Percentiles rank a stretch among this genome's conserved stretches.
Evolutionary conservation across 2,113 vertebrate species (phyloP).

Genomic region (Montifringilla adamsi): DNA sequence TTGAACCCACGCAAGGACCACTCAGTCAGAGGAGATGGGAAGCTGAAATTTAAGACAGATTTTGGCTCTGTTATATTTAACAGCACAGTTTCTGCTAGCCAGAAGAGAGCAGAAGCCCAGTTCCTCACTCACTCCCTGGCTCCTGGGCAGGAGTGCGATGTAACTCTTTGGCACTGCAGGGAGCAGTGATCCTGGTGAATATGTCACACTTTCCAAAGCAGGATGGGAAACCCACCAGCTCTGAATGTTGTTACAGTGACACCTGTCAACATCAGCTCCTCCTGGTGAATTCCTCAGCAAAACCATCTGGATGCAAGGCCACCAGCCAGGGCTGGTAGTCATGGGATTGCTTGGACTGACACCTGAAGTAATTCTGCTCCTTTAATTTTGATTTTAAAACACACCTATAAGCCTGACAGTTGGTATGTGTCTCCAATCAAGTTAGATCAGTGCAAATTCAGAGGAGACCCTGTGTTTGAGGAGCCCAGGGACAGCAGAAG

Average conservation of each 20-base stretch:
- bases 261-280: background rate
- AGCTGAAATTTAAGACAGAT: background rate
- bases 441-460: background rate
- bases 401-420: background rate
- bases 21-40: background rate
- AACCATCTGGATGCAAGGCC: background rate
- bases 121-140: background rate
- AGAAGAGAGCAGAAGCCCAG: background rate
- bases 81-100: background rate
- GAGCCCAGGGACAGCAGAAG: background rate
- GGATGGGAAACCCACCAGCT: background rate
- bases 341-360: background rate
- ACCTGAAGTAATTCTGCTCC: background rate
- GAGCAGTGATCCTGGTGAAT: background rate
- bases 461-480: background rate
- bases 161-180: background rate
- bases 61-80: background rate
- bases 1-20: background rate
- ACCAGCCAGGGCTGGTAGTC: background rate
- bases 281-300: background rate
- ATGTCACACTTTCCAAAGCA: background rate
- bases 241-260: background rate
- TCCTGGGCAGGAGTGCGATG: background rate
- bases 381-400: background rate
- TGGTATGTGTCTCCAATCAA: background rate